Conservation (phyloP, 2,797 vertebrate species). For the Propithecus deckenii region DNA sequence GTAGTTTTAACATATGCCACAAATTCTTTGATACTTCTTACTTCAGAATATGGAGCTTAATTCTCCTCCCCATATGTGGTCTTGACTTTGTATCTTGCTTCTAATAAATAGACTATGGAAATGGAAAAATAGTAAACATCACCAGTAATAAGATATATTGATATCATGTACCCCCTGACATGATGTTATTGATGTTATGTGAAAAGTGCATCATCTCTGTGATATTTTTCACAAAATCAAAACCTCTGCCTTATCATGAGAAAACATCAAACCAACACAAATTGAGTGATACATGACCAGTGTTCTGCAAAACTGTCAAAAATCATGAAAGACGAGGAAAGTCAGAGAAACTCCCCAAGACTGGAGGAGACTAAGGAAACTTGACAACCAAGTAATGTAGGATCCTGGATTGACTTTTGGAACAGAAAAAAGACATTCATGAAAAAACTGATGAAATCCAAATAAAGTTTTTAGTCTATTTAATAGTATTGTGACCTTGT, state of each 20-base stretch:
- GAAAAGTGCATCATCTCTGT: not conserved
- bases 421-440: not conserved
- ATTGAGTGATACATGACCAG: not conserved
- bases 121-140: not conserved
- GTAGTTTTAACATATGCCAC: not conserved
- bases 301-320: not conserved
- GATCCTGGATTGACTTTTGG: not conserved
- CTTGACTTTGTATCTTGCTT: not conserved
- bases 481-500: not conserved
- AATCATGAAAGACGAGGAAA: not conserved
- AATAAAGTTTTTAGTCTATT: not conserved
- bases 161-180: not conserved
- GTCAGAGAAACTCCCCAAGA: not conserved
- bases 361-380: not conserved
- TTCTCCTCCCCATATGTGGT: not conserved
- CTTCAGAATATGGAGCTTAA: not conserved
- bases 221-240: not conserved
- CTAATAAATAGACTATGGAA: not conserved
- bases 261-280: not conserved
- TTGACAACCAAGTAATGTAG: not conserved
- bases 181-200: not conserved
- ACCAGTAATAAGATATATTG: not conserved
- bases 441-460: not conserved
- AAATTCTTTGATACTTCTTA: not conserved
- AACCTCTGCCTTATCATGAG: not conserved